Evolutionary conservation across 2,888 invertebrate genomes (phyloP).

Genomic region (Tortricodes alternella): DNA sequence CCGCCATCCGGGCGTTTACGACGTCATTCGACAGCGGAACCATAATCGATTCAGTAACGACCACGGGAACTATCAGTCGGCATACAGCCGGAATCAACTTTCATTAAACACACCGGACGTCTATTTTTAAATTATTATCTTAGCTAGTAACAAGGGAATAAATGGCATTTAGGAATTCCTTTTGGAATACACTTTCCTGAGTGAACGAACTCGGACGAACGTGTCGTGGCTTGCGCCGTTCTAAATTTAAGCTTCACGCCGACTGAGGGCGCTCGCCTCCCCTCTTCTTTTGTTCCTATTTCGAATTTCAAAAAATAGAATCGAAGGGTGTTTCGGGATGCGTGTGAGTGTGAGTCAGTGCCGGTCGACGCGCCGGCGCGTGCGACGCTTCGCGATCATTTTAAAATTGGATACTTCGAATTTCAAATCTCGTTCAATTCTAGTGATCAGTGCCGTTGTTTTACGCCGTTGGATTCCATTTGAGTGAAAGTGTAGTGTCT

Average conservation of each 20-base stretch:
- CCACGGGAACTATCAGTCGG: constrained; percentile 73
- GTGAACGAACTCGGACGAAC: constrained; percentile 71
- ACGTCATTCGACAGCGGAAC: constrained; percentile 43
- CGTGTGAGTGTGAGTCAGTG: constrained; percentile 79
- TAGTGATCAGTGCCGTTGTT: constrained; percentile 33
- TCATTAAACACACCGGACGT: constrained; percentile 64
- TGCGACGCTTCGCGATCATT: constrained; percentile 54
- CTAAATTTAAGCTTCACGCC: constrained; percentile 61
- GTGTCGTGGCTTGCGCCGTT: constrained; percentile 64
- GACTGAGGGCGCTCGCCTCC: constrained; percentile 75
- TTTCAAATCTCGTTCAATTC: constrained; percentile 42
- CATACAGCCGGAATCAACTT: constrained; percentile 56
- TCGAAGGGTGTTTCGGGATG: constrained; percentile 72
- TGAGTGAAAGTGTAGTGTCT: constrained; percentile 22
- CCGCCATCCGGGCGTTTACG: constrained; percentile 45
- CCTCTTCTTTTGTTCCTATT: constrained; percentile 81
- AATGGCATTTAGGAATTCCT: constrained; percentile 52
- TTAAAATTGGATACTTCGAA: constrained; percentile 35
- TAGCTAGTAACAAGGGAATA: constrained; percentile 53
- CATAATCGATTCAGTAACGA: constrained; percentile 57
- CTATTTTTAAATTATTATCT: constrained; percentile 60
- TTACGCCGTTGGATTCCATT: constrained; percentile 3
- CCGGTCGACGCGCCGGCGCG: constrained; percentile 69
- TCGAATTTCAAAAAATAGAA: constrained; percentile 77
- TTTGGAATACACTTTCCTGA: constrained; percentile 58